Conservation (phyloP, 2,797 vertebrate genomes). For the Philypnodon macrostomus region DNA sequence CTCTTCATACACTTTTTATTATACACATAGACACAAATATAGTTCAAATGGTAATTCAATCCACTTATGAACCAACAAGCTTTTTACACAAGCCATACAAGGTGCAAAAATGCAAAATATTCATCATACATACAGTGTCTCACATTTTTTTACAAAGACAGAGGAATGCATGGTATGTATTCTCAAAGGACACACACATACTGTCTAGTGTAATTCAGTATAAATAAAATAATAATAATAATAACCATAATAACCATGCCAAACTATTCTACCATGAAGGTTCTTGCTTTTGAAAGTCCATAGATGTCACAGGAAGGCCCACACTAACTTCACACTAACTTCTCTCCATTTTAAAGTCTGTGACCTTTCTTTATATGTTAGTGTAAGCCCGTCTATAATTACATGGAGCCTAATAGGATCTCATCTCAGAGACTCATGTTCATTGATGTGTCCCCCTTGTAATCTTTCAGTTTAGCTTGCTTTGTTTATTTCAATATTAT, state of each 20-base stretch:
- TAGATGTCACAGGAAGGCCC: not conserved
- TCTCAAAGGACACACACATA: not conserved
- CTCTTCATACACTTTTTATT: constrained; percentile 34
- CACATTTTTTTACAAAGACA: not conserved
- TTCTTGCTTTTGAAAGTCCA: too few relatives aligned
- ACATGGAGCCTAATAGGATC: constrained; percentile 48
- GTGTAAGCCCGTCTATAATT: constrained; percentile 48
- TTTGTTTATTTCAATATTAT: constrained; percentile 1
- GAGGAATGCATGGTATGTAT: not conserved
- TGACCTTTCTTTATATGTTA: constrained; percentile 26
- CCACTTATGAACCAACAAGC: constrained; percentile 9
- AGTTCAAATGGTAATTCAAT: constrained; percentile 28
- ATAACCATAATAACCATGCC: too few relatives aligned
- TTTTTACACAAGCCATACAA: constrained; percentile 6
- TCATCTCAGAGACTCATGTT: constrained; percentile 29
- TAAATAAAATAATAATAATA: too few relatives aligned
- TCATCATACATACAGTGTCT: not conserved
- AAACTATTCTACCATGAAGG: too few relatives aligned
- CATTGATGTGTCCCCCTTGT: constrained; percentile 21
- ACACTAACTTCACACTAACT: constrained; percentile 22
- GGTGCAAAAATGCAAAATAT: constrained; percentile 3
- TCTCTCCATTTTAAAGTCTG: constrained; percentile 38
- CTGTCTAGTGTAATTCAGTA: not conserved
- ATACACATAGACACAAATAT: constrained; percentile 10
- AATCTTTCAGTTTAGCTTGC: constrained; percentile 15